A percentile compares a stretch with the other conserved stretches of the same genome.
phyloP scores from a whole-genome alignment of 2,113 vertebrate genomes.

The Bungarus multicinctus region DNA sequence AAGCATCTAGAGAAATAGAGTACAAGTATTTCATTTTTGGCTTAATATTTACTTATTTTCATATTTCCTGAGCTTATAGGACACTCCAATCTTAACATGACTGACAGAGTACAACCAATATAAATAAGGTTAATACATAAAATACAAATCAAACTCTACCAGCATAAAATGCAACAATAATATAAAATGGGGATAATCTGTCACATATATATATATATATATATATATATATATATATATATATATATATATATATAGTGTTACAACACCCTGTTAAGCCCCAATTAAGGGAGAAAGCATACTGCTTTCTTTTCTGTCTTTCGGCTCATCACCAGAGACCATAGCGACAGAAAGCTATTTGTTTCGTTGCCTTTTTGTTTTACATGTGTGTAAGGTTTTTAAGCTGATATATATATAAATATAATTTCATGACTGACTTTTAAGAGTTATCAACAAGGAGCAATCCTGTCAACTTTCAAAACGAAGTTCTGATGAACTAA shows the following conservation, averaged over 20 bases:
- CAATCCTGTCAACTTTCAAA: slow-evolving; percentile 54
- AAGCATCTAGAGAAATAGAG: slow-evolving; percentile 29
- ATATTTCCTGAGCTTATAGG: not conserved
- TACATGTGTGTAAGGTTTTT: no score
- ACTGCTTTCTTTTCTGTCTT: no score
- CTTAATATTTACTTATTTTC: slow-evolving; percentile 5
- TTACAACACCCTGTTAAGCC: no score
- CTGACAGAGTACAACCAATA: not conserved
- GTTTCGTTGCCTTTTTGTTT: no score
- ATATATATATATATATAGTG: no score
- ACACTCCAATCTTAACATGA: not conserved
- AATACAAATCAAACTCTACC: not conserved
- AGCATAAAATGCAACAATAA: not conserved
- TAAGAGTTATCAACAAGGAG: slow-evolving; percentile 56
- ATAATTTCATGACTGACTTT: slow-evolving; percentile 40
- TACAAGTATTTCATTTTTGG: slow-evolving; percentile 15
- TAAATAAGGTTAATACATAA: not conserved
- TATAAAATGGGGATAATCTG: not conserved
- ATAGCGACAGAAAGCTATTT: no score
- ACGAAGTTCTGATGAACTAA: not conserved
- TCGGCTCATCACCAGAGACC: no score
- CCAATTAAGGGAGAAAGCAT: no score
- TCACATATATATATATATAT: no score
- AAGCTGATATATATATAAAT: no score
- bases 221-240: no score